Evolutionary conservation across 92 coral and sea anemone species (phyloP), one percentile per base, ranked within the genome.

Genomic region (Porites divaricata): DNA sequence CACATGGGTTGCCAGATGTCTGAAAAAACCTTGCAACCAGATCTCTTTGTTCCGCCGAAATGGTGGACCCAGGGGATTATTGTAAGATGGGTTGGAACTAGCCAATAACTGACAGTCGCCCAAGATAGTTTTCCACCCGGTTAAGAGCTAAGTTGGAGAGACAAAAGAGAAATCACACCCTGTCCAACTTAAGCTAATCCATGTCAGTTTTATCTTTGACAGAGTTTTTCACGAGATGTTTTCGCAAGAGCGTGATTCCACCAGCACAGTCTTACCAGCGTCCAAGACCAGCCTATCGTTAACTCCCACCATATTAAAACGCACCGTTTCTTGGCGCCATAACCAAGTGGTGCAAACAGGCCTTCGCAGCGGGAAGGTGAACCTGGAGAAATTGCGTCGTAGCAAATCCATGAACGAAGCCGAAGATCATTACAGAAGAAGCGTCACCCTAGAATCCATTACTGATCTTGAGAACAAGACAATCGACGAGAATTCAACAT

Each of bases 191-290:
- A 35, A 54, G 16, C 59, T 54, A 11, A 11, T 54, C 14, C 59
- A 11, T 10, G 4, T 7, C 15, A 35, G 2, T 24, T 23, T 66
- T 24, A 66, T 50, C 72, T 22, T 63, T 58, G 54, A 79, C 76
- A 97, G 99, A 51, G 99, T 97, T 58, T 93, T 97, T 65, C 92
- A 86, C 79, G 94, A 95, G 85, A 81, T 97, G 89, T 80, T 97
- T 66, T 89, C 87, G 35, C 95, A 89, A 50, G 93, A 93, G 21
- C 86, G 90, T 3, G 50, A 82, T 19, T 81, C 25, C 28, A 63
- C 63, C 49, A 89, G 89, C 50, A 45, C 75, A 7, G 80, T 67
- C 66, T 63, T 68, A 52, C 79, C 88, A 15, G 51, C 68, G 22
- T 22, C 28, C 75, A 89, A 74, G 67, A 78, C 87, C 24, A 86